These are phyloP conservation scores for Heteromyza rotundicornis DNA, from an alignment of 2,888 invertebrate genomes.

Conservation along the genomic window DNA sequence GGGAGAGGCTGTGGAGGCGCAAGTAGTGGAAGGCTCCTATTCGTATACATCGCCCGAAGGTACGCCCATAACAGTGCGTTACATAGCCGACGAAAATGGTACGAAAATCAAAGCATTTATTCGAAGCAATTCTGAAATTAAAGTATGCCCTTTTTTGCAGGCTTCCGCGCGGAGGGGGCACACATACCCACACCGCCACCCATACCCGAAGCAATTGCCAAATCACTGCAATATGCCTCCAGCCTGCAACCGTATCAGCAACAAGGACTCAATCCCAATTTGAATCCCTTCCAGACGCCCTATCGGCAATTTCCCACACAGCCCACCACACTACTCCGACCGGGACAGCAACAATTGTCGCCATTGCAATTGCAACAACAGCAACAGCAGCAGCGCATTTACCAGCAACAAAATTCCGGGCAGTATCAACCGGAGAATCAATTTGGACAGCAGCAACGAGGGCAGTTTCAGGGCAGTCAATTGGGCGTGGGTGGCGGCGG, in stretches of 20 bases:
- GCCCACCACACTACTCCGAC: conserved; percentile 43
- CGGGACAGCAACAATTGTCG: conserved; percentile 50
- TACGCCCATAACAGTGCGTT: conserved; percentile 73
- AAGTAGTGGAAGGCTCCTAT: conserved; percentile 79
- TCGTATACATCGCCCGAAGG: conserved; percentile 78
- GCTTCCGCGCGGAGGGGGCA: conserved; percentile 61
- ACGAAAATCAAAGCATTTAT: conserved; percentile 25
- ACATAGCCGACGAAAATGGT: conserved; percentile 80
- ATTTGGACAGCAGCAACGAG: conserved; percentile 37
- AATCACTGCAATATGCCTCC: conserved; percentile 50
- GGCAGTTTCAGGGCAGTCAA: conserved; percentile 29
- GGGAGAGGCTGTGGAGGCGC: conserved; percentile 69
- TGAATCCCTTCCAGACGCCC: conserved; percentile 59
- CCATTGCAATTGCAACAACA: conserved; percentile 54
- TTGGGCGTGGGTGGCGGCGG: conserved; percentile 39
- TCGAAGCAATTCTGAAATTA: neutral
- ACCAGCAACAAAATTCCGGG: conserved; percentile 49
- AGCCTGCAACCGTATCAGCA: conserved; percentile 52
- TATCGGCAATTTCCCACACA: conserved; percentile 49
- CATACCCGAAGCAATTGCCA: conserved; percentile 53
- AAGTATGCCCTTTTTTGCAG: no score
- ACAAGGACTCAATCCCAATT: conserved; percentile 51
- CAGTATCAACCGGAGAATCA: conserved; percentile 57
- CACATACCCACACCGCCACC: conserved; percentile 60
- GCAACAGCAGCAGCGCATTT: conserved; percentile 39